These are phyloP conservation scores for Parazoanthus darwini DNA, from an alignment of 92 coral and sea anemone species.

Conservation along the genomic window DNA sequence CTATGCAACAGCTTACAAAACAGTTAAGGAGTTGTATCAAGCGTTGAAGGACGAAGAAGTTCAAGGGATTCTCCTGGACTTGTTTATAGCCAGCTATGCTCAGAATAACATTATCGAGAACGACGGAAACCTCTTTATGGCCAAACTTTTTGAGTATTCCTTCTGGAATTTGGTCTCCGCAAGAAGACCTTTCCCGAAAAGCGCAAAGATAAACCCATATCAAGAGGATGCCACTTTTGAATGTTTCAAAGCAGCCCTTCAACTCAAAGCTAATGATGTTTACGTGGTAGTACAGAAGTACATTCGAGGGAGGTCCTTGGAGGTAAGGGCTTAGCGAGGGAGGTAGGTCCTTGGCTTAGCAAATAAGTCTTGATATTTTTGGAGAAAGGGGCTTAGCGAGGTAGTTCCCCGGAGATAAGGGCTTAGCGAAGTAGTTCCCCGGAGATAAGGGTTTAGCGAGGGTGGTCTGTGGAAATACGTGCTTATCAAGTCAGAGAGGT, in stretches of 20 bases:
- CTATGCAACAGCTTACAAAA: background rate
- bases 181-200: background rate
- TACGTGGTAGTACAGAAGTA: constrained; percentile 39
- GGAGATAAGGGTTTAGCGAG: background rate
- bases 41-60: constrained; percentile 21
- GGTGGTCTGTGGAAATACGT: too few relatives aligned
- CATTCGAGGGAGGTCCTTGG: constrained; percentile 38
- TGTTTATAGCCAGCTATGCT: constrained; percentile 39
- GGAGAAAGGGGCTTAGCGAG: too few relatives aligned
- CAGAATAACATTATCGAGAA: constrained; percentile 20
- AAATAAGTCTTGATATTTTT: too few relatives aligned
- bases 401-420: too few relatives aligned
- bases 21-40: constrained; percentile 30
- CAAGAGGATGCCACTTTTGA: constrained; percentile 1
- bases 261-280: constrained; percentile 17
- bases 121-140: constrained; percentile 31
- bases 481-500: too few relatives aligned
- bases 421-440: constrained; percentile 12
- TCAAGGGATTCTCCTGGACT: constrained; percentile 22
- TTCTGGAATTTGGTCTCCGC: constrained; percentile 23
- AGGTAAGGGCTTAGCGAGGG: constrained; percentile 6
- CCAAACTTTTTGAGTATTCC: constrained; percentile 34
- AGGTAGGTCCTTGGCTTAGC: too few relatives aligned
- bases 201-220: background rate
- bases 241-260: background rate